Evolutionary conservation across 2,113 vertebrate species (phyloP).

Genomic region (Halichoerus grypus): DNA sequence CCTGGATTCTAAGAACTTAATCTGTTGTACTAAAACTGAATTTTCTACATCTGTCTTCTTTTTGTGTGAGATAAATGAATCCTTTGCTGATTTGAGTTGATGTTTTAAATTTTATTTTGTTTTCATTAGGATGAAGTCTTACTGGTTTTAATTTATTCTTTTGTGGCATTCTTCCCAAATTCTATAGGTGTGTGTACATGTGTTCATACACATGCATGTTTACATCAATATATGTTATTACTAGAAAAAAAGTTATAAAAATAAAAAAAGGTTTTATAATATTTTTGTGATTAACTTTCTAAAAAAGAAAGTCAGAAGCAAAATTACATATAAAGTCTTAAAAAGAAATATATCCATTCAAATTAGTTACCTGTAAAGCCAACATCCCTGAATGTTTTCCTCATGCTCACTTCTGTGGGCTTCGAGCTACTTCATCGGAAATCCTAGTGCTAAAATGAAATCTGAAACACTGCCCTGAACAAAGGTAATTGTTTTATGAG

Average conservation of each 20-base stretch:
- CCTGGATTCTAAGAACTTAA: not conserved
- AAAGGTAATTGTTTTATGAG: not conserved
- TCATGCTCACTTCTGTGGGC: not conserved
- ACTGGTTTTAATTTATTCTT: not conserved
- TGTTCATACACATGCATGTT: not conserved
- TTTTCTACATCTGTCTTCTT: not conserved
- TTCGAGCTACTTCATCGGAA: not conserved
- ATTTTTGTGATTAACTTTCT: not conserved
- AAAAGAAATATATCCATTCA: not conserved
- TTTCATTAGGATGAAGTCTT: not conserved
- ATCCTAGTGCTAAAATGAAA: not conserved
- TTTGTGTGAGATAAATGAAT: not conserved
- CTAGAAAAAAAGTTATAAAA: not conserved
- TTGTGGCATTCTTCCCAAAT: not conserved
- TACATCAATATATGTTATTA: not conserved
- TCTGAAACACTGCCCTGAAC: not conserved
- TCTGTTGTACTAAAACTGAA: not conserved
- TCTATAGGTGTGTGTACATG: accelerated
- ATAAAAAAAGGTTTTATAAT: not conserved
- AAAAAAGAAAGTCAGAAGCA: not conserved
- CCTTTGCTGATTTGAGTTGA: not conserved
- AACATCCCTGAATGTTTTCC: not conserved
- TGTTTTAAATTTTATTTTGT: not conserved
- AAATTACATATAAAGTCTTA: not conserved
- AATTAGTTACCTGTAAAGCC: not conserved